A percentile compares a stretch with the other conserved stretches of the same genome.
These are phyloP conservation scores for Eupithecia exiguata DNA, from an alignment of 2,888 invertebrate genomes.

Conservation along the genomic window DNA sequence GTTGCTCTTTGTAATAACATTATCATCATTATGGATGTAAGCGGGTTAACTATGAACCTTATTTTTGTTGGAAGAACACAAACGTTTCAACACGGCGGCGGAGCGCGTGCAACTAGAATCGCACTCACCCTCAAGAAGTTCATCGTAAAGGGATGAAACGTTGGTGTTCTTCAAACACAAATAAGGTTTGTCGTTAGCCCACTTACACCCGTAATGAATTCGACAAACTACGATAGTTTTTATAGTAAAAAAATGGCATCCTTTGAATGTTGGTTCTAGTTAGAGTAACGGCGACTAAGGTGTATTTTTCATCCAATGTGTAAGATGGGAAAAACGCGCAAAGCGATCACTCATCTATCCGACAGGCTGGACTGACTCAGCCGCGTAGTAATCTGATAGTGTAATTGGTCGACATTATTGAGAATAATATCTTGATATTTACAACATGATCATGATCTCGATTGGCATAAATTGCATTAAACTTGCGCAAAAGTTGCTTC, in stretches of 20 bases:
- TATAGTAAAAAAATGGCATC: not conserved
- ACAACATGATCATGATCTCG: slow-evolving; percentile 10
- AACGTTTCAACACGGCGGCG: too few species aligned
- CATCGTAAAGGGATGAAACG: too few species aligned
- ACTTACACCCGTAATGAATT: too few species aligned
- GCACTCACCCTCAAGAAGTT: too few species aligned
- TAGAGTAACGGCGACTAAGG: slow-evolving; percentile 15
- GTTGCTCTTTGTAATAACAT: not conserved
- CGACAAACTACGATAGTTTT: too few species aligned
- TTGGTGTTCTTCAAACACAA: too few species aligned
- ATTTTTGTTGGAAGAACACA: too few species aligned
- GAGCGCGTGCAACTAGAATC: too few species aligned
- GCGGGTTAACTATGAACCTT: too few species aligned
- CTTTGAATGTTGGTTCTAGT: not conserved
- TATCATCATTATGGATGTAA: too few species aligned
- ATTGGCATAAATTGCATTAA: not conserved
- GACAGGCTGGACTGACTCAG: slow-evolving; percentile 30
- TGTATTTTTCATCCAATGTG: slow-evolving; percentile 32
- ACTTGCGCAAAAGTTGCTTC: too few species aligned
- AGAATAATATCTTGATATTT: slow-evolving; percentile 23
- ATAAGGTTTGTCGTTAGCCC: too few species aligned
- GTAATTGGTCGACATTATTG: slow-evolving; percentile 35
- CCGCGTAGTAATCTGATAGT: slow-evolving; percentile 33
- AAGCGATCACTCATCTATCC: slow-evolving; percentile 35
- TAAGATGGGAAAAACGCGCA: slow-evolving; percentile 33